Base-by-base conservation (phyloP, 2,797 vertebrate species). In the Hippoglossus hippoglossus region DNA sequence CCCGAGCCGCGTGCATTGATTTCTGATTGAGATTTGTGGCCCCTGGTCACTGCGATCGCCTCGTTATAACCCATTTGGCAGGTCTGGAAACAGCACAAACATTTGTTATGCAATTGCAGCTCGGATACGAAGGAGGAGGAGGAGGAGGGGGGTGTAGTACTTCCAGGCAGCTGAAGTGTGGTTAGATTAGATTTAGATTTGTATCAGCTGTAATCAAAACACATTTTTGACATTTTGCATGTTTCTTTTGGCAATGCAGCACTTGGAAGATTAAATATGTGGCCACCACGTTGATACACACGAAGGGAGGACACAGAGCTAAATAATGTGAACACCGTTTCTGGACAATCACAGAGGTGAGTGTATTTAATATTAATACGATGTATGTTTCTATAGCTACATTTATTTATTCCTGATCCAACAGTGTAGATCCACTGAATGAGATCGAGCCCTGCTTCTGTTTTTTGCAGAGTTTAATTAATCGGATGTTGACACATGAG, bases 301-400 rank as follows among this genome's bases (percentile, higher is more conserved):
- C 61, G 80, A 84, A 84, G 82, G 87, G 86, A 88, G 83, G 86
- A 92, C 83, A 89, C 90, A 72, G 84, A 86, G 88, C 81, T 81
- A 80, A 93, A 94, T 91, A 81, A 95, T 94, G 94, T 94, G 93
- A 95, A 79, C 91, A 61, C 90, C 67, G 85, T 90, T 90, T 92
- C 79, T 89, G 85, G 81, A 91, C 80, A 83, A 41, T 75, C 84
- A 73, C 73, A 79, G 69, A 90, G 93, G 94, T 95, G 84, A 94
- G 94, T 88, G n/a, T 22, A 49, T 67, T 18, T 13, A 5, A 19
- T 46, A 13, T 46, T 10, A 50, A 28, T 50, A 11, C 55, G 4
- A 13, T 39, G 36, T 11, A 4, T 39, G 36, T 39, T 39, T 39
- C 3, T 3, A 4, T 13, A 13, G 12, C 36, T 39, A 4, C 12